A percentile compares a stretch with the other conserved stretches of the same genome.
Evolutionary conservation across 2,113 vertebrate genomes (phyloP).

Genomic region (Rallus limicola): DNA sequence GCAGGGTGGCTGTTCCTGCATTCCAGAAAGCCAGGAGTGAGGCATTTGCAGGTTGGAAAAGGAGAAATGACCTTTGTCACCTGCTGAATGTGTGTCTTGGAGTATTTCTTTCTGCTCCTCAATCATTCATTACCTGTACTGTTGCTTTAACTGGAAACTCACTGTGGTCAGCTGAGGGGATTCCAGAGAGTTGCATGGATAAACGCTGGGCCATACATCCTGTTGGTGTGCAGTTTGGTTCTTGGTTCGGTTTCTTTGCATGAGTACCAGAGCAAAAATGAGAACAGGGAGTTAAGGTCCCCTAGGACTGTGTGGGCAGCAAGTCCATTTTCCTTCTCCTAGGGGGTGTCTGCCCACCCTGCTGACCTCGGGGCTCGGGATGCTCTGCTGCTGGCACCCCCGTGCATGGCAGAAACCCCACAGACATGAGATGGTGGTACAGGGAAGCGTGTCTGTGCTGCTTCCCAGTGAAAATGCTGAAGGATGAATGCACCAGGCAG

Average conservation of each 20-base stretch:
- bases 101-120: neutral
- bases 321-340: neutral
- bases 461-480: neutral
- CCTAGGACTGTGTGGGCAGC: neutral
- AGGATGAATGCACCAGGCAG: neutral
- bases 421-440: neutral
- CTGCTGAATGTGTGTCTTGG: neutral
- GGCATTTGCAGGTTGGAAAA: neutral
- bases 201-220: neutral
- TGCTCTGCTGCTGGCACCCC: too few species aligned
- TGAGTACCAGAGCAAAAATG: neutral
- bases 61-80: neutral
- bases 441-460: neutral
- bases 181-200: too few species aligned
- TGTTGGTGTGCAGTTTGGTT: neutral
- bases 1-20: neutral
- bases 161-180: neutral
- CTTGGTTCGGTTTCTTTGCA: neutral
- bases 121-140: accelerated
- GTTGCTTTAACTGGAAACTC: neutral
- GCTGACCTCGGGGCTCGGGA: accelerated
- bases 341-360: accelerated
- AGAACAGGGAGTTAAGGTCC: accelerated
- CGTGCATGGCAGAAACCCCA: accelerated
- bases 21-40: neutral